Base-by-base conservation (phyloP, 2,113 vertebrate genomes). In the Falco punctatus region DNA sequence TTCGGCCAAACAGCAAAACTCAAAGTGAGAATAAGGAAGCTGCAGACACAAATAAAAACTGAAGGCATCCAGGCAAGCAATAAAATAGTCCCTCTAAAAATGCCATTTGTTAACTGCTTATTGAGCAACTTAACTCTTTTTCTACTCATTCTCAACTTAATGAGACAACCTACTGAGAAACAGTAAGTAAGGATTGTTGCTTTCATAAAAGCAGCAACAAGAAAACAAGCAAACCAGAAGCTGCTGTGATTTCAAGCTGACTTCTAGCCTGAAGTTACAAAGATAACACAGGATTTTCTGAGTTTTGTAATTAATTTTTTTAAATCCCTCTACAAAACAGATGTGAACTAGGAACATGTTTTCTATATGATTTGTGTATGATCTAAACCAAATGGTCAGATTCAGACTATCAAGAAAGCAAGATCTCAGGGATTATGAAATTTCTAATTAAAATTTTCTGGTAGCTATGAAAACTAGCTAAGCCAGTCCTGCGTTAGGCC, bases 1-100 rank as follows among this genome's bases (percentile, higher is more conserved):
- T 42, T 20, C 3, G 0, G 42, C 57, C 3, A 0, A 54, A 17
- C 35, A 27, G 42, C 3, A 0, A 3, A 26, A 24, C 54, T 27
- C 58, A 11, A 7, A 70, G 44, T 40, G 66, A 62, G 48, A 38
- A 26, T 6, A 44, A 33, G 49, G 81, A 64, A 64, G 55, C 75
- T 80, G 44, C n/a, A 62, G 49, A 32, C 72, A 32, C 24, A 46
- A 35, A 72, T 8, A 12, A 46, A 24, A 78, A 20, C 26, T 2
- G 32, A 35, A 55, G 86, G 66, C 73, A 61, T n/a, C 17, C 26
- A 19, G 46, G 38, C 44, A 12, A 32, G 61, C 40, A 33, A 18
- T 51, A 35, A 18, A n/a, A 38, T 1, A 42, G 24, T 19, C 40
- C 46, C 38, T 17, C 51, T 24, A 13, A 20, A 57, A 84, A 15